phyloP scores from a whole-genome alignment of 2,888 invertebrate genomes.

The Drosophila pseudotakahashii region DNA sequence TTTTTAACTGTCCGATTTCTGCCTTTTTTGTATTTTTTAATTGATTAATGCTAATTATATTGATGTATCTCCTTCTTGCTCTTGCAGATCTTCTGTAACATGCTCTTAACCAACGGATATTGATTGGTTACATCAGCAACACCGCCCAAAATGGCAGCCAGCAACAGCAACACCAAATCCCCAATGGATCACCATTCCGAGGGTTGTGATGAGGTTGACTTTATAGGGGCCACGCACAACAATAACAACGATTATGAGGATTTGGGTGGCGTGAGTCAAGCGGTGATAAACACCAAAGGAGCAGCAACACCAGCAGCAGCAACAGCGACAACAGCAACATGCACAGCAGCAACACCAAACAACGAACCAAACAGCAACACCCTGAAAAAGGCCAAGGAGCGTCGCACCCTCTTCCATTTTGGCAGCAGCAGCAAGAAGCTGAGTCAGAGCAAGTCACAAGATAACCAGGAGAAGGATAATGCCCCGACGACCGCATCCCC shows the following conservation, averaged over 20 bases:
- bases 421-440: slow-evolving; percentile 62
- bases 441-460: slow-evolving; percentile 42
- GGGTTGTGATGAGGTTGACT: slow-evolving; percentile 82
- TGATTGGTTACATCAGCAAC: slow-evolving; percentile 44
- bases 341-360: slow-evolving; percentile 44
- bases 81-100: slow-evolving; percentile 55
- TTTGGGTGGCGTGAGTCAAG: slow-evolving; percentile 58
- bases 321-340: slow-evolving; percentile 21
- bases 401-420: slow-evolving; percentile 63
- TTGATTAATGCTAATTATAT: slow-evolving; percentile 2
- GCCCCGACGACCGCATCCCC: slow-evolving; percentile 16
- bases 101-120: slow-evolving; percentile 50
- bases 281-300: slow-evolving; percentile 59
- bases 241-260: slow-evolving; percentile 73
- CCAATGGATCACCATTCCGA: slow-evolving; percentile 22
- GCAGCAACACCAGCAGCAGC: slow-evolving; percentile 33
- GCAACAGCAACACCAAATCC: slow-evolving; percentile 37
- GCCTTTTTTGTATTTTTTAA: background rate
- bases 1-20: background rate
- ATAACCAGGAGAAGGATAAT: slow-evolving; percentile 15
- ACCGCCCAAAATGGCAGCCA: slow-evolving; percentile 47
- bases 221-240: slow-evolving; percentile 65
- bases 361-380: slow-evolving; percentile 52
- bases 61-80: background rate
- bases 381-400: slow-evolving; percentile 64